These are phyloP conservation scores for Gymnoscelis rufifasciata DNA, from an alignment of 2,888 invertebrate species.

Conservation along the genomic window DNA sequence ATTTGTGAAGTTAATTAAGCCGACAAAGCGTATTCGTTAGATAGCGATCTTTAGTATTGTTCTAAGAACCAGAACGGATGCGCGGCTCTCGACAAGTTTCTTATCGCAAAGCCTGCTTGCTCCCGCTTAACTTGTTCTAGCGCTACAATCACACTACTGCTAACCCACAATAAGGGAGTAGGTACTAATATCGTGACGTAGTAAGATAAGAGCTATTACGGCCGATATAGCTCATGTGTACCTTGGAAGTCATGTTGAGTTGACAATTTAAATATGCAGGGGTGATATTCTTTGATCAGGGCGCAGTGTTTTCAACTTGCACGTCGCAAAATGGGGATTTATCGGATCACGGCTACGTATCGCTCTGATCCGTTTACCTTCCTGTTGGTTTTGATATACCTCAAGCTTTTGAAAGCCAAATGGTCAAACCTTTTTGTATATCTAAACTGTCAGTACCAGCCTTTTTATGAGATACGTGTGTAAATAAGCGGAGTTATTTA, in stretches of 20 bases:
- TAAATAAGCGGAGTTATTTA: too few relatives aligned
- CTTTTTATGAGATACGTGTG: not conserved
- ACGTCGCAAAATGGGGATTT: conserved; percentile 19
- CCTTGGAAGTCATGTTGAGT: conserved; percentile 27
- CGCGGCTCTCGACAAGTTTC: conserved; percentile 53
- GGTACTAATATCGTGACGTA: conserved; percentile 32
- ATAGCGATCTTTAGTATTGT: conserved; percentile 59
- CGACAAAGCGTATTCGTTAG: conserved; percentile 58
- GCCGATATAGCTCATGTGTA: conserved; percentile 15
- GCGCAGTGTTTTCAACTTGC: conserved; percentile 20
- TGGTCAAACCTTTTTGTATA: not conserved
- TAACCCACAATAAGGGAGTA: conserved; percentile 35
- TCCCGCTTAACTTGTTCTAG: conserved; percentile 39
- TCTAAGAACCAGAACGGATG: conserved; percentile 51
- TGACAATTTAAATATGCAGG: conserved; percentile 28
- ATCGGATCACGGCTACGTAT: conserved; percentile 8
- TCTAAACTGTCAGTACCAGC: not conserved
- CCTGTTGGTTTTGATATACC: conserved; percentile 7
- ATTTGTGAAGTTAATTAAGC: conserved; percentile 66
- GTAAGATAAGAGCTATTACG: conserved; percentile 29
- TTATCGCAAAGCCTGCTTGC: conserved; percentile 51
- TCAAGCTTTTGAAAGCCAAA: conserved; percentile 1
- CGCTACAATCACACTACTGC: conserved; percentile 37
- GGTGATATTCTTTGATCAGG: conserved; percentile 27
- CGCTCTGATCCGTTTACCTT: conserved; percentile 6